Percentiles rank a stretch among this genome's conserved stretches.
phyloP scores from a whole-genome alignment of 2,888 invertebrate species.

The Lamellibrachia satsuma region DNA sequence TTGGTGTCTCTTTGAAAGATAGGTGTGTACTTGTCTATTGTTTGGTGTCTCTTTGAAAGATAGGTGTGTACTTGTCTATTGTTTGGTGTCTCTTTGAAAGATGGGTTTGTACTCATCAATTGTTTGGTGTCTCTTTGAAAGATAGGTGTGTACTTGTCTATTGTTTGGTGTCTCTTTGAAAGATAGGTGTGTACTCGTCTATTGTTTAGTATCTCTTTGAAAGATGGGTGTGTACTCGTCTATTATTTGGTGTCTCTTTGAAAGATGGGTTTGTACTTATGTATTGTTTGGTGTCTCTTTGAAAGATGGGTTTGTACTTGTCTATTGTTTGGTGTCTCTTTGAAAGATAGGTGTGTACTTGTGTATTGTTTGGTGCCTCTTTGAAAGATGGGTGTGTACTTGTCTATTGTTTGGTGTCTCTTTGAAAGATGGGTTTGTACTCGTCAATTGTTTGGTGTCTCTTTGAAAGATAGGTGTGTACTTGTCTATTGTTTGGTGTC shows the following conservation, averaged over 20 bases:
- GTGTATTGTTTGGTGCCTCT: conserved; percentile 64
- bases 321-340: not conserved
- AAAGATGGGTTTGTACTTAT: conserved; percentile 85
- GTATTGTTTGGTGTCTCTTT: not conserved
- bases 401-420: conserved; percentile 41
- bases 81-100: conserved; percentile 69
- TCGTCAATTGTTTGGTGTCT: not conserved
- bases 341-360: conserved; percentile 85
- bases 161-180: conserved; percentile 61
- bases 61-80: conserved; percentile 75
- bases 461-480: conserved; percentile 84
- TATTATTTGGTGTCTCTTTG: conserved; percentile 69
- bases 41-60: conserved; percentile 72
- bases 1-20: conserved; percentile 82
- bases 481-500: not conserved
- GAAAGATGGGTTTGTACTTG: conserved; percentile 84
- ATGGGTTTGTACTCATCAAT: conserved; percentile 77
- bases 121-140: conserved; percentile 75
- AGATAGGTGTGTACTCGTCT: conserved; percentile 81
- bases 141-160: conserved; percentile 78
- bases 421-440: conserved; percentile 91
- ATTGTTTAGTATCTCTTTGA: conserved; percentile 69
- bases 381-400: conserved; percentile 88
- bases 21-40: conserved; percentile 72
- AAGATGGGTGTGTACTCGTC: conserved; percentile 84